A percentile compares a stretch with the other conserved stretches of the same genome.
These are phyloP conservation scores for Sternarchorhynchus goeldii DNA, from an alignment of 2,797 vertebrate genomes.

Conservation along the genomic window DNA sequence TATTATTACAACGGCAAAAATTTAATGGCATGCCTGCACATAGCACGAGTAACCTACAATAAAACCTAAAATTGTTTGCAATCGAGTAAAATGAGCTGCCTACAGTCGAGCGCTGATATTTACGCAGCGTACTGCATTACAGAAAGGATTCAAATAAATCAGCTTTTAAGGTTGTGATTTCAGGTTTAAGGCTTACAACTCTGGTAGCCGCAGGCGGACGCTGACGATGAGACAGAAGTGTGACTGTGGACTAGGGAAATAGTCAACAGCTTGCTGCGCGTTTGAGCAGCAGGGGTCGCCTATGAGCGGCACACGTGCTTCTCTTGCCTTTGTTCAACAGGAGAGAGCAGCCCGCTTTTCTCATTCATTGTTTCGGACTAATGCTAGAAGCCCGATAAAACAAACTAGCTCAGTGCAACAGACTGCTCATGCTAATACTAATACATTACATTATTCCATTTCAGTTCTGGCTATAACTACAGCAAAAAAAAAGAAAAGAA, in stretches of 20 bases:
- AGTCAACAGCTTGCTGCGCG: too few species aligned
- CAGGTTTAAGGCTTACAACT: too few species aligned
- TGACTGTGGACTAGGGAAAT: too few species aligned
- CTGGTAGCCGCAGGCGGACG: too few species aligned
- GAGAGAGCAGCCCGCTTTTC: constrained; percentile 51
- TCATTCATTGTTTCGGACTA: constrained; percentile 59
- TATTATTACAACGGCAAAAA: not conserved
- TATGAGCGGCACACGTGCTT: constrained; percentile 64
- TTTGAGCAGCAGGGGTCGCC: constrained; percentile 74
- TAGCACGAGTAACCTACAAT: not conserved
- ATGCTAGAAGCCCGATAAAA: constrained; percentile 14
- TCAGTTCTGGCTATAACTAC: not conserved
- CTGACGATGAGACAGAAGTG: too few species aligned
- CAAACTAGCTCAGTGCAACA: constrained; percentile 2
- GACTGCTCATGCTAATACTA: not conserved
- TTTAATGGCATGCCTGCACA: not conserved
- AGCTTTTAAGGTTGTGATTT: too few species aligned
- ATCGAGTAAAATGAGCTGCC: not conserved
- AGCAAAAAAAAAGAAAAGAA: not conserved
- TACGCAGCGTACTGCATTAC: too few species aligned
- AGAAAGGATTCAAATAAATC: too few species aligned
- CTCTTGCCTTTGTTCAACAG: constrained; percentile 30
- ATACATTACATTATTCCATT: not conserved
- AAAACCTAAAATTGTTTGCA: not conserved
- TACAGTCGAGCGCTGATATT: not conserved